Base-by-base conservation (phyloP, 2,113 vertebrate genomes). In the Scolopax mira region DNA sequence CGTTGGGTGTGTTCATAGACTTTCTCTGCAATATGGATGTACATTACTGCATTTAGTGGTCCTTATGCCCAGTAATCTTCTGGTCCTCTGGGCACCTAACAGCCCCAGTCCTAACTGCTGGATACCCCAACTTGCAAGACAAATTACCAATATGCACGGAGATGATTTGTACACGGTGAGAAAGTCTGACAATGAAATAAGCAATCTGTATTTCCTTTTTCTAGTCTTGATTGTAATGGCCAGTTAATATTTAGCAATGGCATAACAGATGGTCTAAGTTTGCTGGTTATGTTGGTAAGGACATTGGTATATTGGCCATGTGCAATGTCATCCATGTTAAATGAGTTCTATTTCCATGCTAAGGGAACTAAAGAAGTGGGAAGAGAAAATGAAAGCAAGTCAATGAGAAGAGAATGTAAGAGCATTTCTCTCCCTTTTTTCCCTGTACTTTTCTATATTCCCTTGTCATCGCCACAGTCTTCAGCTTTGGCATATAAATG, bases 71-170 rank as follows among this genome's bases (percentile, higher is more conserved):
- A 48, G 44, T 7, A 57, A 41, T 24, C 52, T 64, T 66, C 64
- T 41, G 58, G 30, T 42, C 21, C 42, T 64, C 48, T 55, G 22
- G 52, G 18, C 27, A 44, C 33, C 57, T 18, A 14, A 62, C 17
- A 71, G 37, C 18, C 37, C 19, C 19, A 19, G 12, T 42, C 37
- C 48, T 25, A 30, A 9, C 15, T 30, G 24, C 19, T 75, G 52
- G 28, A 42, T 44, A 27, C 8, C 4, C 25, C 35, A 52, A 0
- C 6, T 33, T 75, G 23, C n/a, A 44, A 12, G 13, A 52, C 9
- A 60, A 52, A 52, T 17, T 52, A 1, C 5, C 3, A 1, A 0
- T 37, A 13, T 14, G 13, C 1, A 0, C 35, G 6, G 44, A 72
- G 21, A 25, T 31, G 18, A 5, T 57, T 60, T 48, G 62, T 35